These are phyloP conservation scores for Tromatobia lineatoria DNA, from an alignment of 2,888 invertebrate species.

Conservation along the genomic window DNA sequence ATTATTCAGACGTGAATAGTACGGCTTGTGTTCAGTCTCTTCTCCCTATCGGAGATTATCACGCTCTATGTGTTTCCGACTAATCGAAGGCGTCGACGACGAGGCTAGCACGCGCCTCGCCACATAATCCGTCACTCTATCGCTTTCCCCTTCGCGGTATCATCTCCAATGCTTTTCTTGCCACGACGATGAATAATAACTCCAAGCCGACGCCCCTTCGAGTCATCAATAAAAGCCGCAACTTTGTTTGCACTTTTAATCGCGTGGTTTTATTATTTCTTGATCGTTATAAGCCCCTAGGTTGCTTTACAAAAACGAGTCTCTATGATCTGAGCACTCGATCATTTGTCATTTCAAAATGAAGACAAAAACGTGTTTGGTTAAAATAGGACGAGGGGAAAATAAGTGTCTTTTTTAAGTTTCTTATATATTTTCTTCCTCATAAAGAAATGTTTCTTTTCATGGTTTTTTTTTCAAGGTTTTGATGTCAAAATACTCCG, in stretches of 20 bases:
- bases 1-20: conserved; percentile 57
- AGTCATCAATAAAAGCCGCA: conserved; percentile 10
- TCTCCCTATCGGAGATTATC: conserved; percentile 59
- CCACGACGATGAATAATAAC: conserved; percentile 14
- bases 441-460: too few species aligned
- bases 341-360: not conserved
- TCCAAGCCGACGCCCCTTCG: not conserved
- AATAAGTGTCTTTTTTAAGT: too few species aligned
- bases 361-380: not conserved
- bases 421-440: too few species aligned
- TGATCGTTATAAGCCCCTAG: not conserved
- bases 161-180: not conserved
- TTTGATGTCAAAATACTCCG: too few species aligned
- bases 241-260: conserved; percentile 21
- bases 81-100: conserved; percentile 28
- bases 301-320: not conserved
- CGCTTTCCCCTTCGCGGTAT: conserved; percentile 5
- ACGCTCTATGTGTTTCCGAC: conserved; percentile 30
- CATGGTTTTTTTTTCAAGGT: too few species aligned
- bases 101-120: conserved; percentile 18
- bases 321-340: not conserved
- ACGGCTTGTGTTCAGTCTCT: conserved; percentile 10
- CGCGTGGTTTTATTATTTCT: conserved; percentile 12
- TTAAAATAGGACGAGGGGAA: too few species aligned
- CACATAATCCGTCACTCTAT: conserved; percentile 24